Base-by-base conservation (phyloP, 2,888 invertebrate species). In the Ochlodes sylvanus region DNA sequence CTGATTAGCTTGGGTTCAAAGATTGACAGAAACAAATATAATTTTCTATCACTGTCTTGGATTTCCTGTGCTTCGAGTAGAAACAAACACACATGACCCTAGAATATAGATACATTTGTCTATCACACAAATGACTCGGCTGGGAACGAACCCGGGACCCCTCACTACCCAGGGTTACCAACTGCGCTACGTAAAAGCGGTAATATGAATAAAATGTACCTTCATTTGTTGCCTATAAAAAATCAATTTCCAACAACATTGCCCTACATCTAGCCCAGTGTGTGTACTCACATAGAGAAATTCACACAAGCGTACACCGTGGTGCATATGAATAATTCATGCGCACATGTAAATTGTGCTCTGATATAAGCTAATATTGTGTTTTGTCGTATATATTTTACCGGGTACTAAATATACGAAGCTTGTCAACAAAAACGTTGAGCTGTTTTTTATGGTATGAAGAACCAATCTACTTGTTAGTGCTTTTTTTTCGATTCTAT, bases 301-400 rank as follows among this genome's bases (percentile, higher is more conserved):
- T 60, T 60, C 44, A 47, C 60, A 60, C 60, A 60, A 56, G 63
- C 63, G 63, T 63, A 63, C 42, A 42, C 41, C 15, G 21, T 44
- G 60, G 27, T 44, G 44, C 55, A 44, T 27, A 56, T 64, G 63
- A 64, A 64, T 64, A 47, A 64, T 56, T 55, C 64, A 64, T 64
- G 17, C 54, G n/a, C 34, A 15, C 34, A 57, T 64, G 64, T 57
- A 64, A 64, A 64, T 57, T 50, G 12, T 32, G 38, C 21, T 34
- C 64, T 64, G 54, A 64, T 64, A 57, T 57, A 57, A 57, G 47
- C 57, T 64, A 64, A 64, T 64, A 64, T 57, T 57, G 27, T 64
- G 64, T 64, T 47, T 64, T 38, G 56, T 60, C 60, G 60, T 60
- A 60, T 58, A 42, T 47, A 42, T 60, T 44, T 60, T 60, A 19